Conservation (phyloP, 2,888 invertebrate species). For the Polyommatus iphigenia region DNA sequence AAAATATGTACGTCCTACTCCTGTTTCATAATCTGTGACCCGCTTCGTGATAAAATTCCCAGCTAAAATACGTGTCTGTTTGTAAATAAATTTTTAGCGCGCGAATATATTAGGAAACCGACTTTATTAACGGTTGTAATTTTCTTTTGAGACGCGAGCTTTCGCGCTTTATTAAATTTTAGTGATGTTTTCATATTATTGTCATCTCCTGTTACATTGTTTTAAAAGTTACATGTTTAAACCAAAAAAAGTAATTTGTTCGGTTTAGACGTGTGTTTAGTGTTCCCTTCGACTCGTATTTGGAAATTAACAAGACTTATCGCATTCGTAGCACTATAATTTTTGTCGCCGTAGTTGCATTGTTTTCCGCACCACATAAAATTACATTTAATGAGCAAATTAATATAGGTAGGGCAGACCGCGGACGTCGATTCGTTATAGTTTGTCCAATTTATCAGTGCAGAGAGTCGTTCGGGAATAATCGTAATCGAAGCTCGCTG, state of each 20-base stretch:
- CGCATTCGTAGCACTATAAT: background rate
- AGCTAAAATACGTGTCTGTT: conserved; percentile 36
- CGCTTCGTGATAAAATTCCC: conserved; percentile 40
- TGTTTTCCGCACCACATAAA: conserved; percentile 4
- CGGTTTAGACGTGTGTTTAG: background rate
- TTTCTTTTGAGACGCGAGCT: conserved; percentile 19
- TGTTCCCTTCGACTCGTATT: background rate
- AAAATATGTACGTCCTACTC: conserved; percentile 58
- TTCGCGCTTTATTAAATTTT: conserved; percentile 25
- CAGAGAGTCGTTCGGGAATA: conserved; percentile 74
- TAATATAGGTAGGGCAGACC: conserved; percentile 65
- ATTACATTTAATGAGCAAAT: conserved; percentile 63
- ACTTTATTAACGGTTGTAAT: conserved; percentile 15
- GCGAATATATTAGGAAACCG: conserved; percentile 29
- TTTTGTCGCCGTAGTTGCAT: background rate
- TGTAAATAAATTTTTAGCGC: conserved; percentile 39
- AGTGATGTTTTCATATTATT: background rate
- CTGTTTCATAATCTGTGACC: conserved; percentile 44
- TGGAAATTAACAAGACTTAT: background rate
- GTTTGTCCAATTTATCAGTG: conserved; percentile 79
- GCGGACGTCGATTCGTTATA: conserved; percentile 74
- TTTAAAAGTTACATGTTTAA: background rate
- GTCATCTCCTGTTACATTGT: background rate
- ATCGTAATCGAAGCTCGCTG: conserved; percentile 77
- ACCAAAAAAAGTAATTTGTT: background rate